phyloP scores from a whole-genome alignment of 2,113 vertebrate genomes.

The Rhinoptilus africanus region DNA sequence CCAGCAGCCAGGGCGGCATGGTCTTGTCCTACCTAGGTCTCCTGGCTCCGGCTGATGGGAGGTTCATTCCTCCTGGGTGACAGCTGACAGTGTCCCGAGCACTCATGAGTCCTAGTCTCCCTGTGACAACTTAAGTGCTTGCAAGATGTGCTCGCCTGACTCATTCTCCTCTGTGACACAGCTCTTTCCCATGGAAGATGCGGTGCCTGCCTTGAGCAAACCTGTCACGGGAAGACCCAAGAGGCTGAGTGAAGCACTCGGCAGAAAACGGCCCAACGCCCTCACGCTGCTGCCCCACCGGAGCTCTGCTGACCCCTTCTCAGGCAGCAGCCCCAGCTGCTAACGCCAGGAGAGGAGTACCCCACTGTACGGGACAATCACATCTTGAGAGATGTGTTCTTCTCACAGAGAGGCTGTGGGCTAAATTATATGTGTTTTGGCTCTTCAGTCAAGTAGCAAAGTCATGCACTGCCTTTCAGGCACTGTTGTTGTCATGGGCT shows the following conservation, averaged over 20 bases:
- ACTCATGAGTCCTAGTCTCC: fast-evolving
- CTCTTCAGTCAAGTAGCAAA: neutral
- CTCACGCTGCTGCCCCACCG: fast-evolving
- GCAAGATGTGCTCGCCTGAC: neutral
- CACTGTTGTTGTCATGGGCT: neutral
- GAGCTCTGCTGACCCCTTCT: neutral
- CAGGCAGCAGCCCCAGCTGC: neutral
- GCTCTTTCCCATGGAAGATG: neutral
- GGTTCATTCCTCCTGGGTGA: neutral
- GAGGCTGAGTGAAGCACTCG: neutral
- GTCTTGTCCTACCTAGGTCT: neutral
- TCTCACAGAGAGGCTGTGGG: neutral
- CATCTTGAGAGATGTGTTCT: neutral
- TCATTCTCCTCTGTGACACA: neutral
- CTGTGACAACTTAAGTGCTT: neutral
- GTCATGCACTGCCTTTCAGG: neutral
- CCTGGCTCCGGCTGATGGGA: neutral
- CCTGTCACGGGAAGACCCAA: neutral
- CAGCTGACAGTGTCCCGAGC: neutral
- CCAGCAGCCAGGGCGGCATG: fast-evolving
- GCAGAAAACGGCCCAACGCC: neutral
- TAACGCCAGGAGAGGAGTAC: neutral
- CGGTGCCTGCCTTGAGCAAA: neutral
- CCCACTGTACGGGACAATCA: fast-evolving
- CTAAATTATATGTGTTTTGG: neutral